A percentile compares a stretch with the other conserved stretches of the same genome.
Evolutionary conservation across 1,140 invertebrate genomes (phyloP).

Genomic region (Alviniconcha marisindica): DNA sequence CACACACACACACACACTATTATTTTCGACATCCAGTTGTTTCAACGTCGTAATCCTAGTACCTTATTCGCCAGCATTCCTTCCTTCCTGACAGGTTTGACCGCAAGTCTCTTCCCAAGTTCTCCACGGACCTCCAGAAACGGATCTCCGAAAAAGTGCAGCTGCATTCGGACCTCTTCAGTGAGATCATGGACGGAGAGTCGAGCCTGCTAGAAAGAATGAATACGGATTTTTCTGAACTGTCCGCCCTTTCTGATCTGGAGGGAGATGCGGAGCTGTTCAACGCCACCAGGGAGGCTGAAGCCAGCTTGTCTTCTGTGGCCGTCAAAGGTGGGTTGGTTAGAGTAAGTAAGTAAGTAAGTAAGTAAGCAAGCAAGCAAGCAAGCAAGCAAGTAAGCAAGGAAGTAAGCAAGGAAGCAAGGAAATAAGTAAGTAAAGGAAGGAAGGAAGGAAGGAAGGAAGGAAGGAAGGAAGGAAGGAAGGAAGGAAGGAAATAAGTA

Average conservation of each 20-base stretch:
- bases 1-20: too few species aligned
- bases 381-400: too few species aligned
- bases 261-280: background rate
- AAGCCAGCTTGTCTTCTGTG: background rate
- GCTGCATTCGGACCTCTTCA: background rate
- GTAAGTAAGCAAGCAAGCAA: too few species aligned
- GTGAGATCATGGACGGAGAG: constrained; percentile 17
- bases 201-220: background rate
- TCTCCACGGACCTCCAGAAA: constrained; percentile 22
- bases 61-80: background rate
- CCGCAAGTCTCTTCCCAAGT: constrained; percentile 15
- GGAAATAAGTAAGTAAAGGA: too few species aligned
- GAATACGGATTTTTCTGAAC: background rate
- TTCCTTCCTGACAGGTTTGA: background rate
- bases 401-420: too few species aligned
- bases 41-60: background rate
- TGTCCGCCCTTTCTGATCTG: background rate
- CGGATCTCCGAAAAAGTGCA: constrained; percentile 17
- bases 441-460: too few species aligned
- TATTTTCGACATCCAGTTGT: too few species aligned
- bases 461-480: too few species aligned
- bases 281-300: background rate
- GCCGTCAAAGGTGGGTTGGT: background rate
- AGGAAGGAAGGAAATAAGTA: too few species aligned
- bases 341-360: too few species aligned